phyloP scores from a whole-genome alignment of 2,888 invertebrate genomes.

The Tenthredo scrophulariae region DNA sequence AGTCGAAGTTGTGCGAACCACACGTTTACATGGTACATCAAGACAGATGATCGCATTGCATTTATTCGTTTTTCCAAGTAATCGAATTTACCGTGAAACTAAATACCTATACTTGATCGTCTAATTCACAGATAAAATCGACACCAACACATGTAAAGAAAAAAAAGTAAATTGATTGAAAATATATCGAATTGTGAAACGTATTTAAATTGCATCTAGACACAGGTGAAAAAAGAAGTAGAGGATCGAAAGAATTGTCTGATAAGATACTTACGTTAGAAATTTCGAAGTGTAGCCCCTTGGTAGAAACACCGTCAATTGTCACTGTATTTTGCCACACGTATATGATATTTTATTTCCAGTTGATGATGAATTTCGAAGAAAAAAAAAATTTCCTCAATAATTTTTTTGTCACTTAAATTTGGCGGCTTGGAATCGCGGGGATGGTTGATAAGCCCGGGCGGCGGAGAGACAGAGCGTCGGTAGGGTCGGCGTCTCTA shows the following conservation, averaged over 20 bases:
- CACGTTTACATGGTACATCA: neutral
- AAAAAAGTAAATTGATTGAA: neutral
- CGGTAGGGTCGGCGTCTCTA: conserved; percentile 71
- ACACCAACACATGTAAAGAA: neutral
- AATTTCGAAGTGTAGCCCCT: neutral
- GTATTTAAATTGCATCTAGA: neutral
- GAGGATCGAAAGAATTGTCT: neutral
- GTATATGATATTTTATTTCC: neutral
- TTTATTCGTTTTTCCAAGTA: neutral
- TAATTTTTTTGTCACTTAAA: conserved; percentile 37
- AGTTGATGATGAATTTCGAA: neutral
- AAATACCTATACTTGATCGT: neutral
- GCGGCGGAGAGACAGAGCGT: conserved; percentile 61
- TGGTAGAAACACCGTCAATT: conserved; percentile 2
- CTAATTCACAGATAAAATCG: neutral
- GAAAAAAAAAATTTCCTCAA: neutral
- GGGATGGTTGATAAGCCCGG: conserved; percentile 35
- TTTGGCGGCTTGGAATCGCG: conserved; percentile 25
- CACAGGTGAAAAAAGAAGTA: neutral
- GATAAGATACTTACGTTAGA: conserved; percentile 5
- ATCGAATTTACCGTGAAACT: neutral
- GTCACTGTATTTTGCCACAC: conserved; percentile 26
- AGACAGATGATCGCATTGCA: neutral
- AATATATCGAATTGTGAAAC: neutral
- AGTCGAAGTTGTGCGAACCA: neutral